A percentile compares a stretch with the other conserved stretches of the same genome.
Conservation (phyloP, 1,140 invertebrate species). For the Euglossa dilemma region DNA sequence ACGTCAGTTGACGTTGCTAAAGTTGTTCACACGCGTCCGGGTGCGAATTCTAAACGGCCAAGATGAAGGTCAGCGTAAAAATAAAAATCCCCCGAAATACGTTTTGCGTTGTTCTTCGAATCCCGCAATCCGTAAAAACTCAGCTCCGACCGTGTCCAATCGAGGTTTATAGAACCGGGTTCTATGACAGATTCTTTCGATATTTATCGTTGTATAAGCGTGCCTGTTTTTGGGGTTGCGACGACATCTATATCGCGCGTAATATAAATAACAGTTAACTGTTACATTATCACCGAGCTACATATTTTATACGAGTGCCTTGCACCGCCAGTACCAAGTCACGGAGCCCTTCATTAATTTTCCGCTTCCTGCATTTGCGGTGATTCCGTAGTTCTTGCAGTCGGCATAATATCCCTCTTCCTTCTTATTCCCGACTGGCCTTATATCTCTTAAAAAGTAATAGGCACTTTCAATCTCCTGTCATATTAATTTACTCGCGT, state of each 20-base stretch:
- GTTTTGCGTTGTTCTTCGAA: not conserved
- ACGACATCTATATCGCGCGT: not conserved
- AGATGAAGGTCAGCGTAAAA: constrained; percentile 38
- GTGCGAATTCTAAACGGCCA: not conserved
- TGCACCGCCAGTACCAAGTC: not conserved
- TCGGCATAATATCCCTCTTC: not conserved
- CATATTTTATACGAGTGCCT: constrained; percentile 23
- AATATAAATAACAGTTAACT: constrained; percentile 9
- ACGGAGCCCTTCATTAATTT: constrained; percentile 29
- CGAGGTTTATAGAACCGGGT: not conserved
- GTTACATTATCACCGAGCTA: not conserved
- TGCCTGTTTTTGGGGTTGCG: no score
- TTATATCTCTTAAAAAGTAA: not conserved
- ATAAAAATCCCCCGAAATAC: constrained; percentile 38
- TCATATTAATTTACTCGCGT: no score
- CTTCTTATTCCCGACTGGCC: not conserved
- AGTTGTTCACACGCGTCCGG: not conserved
- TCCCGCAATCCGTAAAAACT: not conserved
- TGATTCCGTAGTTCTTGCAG: constrained; percentile 1
- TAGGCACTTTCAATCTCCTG: not conserved
- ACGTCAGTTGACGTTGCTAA: constrained; percentile 10
- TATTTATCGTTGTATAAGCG: not conserved
- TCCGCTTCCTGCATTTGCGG: constrained; percentile 5
- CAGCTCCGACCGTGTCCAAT: no score
- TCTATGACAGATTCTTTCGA: not conserved